phyloP scores from a whole-genome alignment of 2,888 invertebrate genomes.

The Meandrusa payeni region DNA sequence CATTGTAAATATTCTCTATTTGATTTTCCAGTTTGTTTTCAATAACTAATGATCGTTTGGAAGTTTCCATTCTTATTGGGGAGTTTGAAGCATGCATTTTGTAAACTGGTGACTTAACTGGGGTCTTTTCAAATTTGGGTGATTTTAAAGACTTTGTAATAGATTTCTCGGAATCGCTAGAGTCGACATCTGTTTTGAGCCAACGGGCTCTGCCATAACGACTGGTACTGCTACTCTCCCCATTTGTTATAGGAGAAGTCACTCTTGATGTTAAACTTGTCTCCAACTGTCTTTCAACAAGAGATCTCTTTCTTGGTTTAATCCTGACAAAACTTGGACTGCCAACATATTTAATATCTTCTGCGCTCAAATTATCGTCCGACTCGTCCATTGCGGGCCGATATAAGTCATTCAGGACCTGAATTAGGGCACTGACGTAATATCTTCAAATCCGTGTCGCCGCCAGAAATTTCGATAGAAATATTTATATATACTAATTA shows the following conservation, averaged over 20 bases:
- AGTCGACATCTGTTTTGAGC: slow-evolving; percentile 69
- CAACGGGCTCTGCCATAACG: slow-evolving; percentile 82
- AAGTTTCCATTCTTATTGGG: slow-evolving; percentile 46
- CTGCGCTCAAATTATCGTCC: slow-evolving; percentile 56
- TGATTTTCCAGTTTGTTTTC: slow-evolving; percentile 49
- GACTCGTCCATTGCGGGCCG: slow-evolving; percentile 59
- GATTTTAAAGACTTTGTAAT: slow-evolving; percentile 45
- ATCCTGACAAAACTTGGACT: slow-evolving; percentile 38
- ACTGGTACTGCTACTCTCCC: slow-evolving; percentile 63
- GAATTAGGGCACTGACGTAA: slow-evolving; percentile 44
- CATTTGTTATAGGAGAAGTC: slow-evolving; percentile 52
- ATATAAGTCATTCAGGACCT: slow-evolving; percentile 28
- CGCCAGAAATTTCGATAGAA: slow-evolving; percentile 30
- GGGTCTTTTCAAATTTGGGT: slow-evolving; percentile 46
- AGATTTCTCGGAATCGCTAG: slow-evolving; percentile 56
- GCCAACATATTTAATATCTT: slow-evolving; percentile 41
- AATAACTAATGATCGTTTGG: slow-evolving; percentile 33
- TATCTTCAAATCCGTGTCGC: slow-evolving; percentile 37
- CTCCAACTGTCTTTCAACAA: slow-evolving; percentile 68
- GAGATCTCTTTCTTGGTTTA: slow-evolving; percentile 66
- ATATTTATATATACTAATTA: slow-evolving; percentile 28
- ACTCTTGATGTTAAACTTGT: slow-evolving; percentile 63
- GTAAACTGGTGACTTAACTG: slow-evolving; percentile 50
- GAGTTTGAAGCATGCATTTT: slow-evolving; percentile 71
- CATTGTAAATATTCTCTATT: slow-evolving; percentile 61